A percentile compares a stretch with the other conserved stretches of the same genome.
phyloP scores from a whole-genome alignment of 1,140 invertebrate species.

The Brachionus rubens region DNA sequence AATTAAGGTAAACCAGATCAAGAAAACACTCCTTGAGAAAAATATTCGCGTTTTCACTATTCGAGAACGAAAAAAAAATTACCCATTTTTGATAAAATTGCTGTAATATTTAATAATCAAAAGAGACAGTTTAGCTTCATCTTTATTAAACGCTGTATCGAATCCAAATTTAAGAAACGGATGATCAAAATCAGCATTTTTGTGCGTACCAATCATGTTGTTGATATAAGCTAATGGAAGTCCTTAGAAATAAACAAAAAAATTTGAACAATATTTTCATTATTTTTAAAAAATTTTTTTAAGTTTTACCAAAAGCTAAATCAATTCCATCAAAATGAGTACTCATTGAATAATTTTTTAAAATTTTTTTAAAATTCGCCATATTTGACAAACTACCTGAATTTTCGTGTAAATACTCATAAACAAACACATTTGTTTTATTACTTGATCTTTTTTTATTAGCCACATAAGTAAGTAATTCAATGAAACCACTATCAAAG shows the following conservation, averaged over 20 bases:
- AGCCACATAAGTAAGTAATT: not conserved
- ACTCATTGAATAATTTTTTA: slow-evolving; percentile 4
- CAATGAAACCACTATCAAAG: slow-evolving; percentile 40
- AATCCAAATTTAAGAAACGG: slow-evolving; percentile 6
- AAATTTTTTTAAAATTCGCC: not conserved
- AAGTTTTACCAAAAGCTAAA: slow-evolving; percentile 14
- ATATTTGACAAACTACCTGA: not conserved
- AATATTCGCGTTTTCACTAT: too few species aligned
- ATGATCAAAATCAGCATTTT: not conserved
- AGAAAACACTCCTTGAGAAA: too few species aligned
- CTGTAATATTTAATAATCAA: slow-evolving; percentile 21
- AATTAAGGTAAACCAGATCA: too few species aligned
- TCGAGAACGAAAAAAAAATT: not conserved
- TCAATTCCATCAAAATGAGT: slow-evolving; percentile 45
- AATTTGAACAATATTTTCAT: too few species aligned
- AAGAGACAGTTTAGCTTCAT: slow-evolving; percentile 3
- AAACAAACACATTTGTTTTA: slow-evolving; percentile 33
- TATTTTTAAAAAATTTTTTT: not conserved
- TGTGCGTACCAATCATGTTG: not conserved
- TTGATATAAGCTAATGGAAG: slow-evolving; percentile 2
- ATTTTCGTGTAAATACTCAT: slow-evolving; percentile 42
- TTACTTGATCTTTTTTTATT: slow-evolving; percentile 2
- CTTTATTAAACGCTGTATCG: not conserved
- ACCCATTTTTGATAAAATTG: slow-evolving; percentile 39
- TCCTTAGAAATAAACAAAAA: not conserved